A percentile compares a stretch with the other conserved stretches of the same genome.
Evolutionary conservation across 2,888 invertebrate species (phyloP).

Genomic region (Cosmia trapezina): DNA sequence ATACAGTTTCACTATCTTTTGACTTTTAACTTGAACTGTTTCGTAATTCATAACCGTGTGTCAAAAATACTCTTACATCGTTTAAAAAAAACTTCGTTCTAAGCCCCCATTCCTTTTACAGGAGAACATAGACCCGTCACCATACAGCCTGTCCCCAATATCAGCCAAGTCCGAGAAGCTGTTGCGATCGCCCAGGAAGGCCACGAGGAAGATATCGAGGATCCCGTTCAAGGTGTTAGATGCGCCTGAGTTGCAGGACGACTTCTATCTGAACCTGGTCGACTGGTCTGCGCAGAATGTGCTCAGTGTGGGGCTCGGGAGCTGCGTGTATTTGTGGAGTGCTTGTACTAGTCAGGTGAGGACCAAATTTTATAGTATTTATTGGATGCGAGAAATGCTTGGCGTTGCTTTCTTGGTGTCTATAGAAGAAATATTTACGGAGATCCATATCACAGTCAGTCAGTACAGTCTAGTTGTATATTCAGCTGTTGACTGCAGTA

Average conservation of each 20-base stretch:
- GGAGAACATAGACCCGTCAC: slow-evolving; percentile 95
- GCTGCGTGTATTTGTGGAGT: slow-evolving; percentile 99
- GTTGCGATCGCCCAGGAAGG: slow-evolving; percentile 98
- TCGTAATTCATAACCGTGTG: background rate
- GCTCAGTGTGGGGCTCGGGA: slow-evolving; percentile 98
- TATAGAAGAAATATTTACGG: background rate
- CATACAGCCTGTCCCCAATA: slow-evolving; percentile 98
- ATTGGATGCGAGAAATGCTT: background rate
- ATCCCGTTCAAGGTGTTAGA: slow-evolving; percentile 99
- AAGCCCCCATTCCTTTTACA: slow-evolving; percentile 81
- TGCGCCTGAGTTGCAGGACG: slow-evolving; percentile 99
- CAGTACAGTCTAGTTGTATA: background rate
- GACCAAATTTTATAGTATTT: too few relatives aligned
- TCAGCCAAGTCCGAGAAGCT: slow-evolving; percentile 98
- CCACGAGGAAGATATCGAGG: slow-evolving; percentile 99
- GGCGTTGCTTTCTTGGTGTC: background rate
- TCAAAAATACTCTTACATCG: background rate
- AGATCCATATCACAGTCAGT: background rate
- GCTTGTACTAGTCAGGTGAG: slow-evolving; percentile 98
- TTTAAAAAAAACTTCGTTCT: slow-evolving; percentile 1
- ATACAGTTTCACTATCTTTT: slow-evolving; percentile 2
- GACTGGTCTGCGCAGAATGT: slow-evolving; percentile 99
- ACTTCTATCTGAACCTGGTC: slow-evolving; percentile 99
- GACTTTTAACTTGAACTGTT: background rate
- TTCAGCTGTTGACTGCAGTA: slow-evolving; percentile 5